phyloP scores from a whole-genome alignment of 2,113 vertebrate species.

The Procavia capensis region DNA sequence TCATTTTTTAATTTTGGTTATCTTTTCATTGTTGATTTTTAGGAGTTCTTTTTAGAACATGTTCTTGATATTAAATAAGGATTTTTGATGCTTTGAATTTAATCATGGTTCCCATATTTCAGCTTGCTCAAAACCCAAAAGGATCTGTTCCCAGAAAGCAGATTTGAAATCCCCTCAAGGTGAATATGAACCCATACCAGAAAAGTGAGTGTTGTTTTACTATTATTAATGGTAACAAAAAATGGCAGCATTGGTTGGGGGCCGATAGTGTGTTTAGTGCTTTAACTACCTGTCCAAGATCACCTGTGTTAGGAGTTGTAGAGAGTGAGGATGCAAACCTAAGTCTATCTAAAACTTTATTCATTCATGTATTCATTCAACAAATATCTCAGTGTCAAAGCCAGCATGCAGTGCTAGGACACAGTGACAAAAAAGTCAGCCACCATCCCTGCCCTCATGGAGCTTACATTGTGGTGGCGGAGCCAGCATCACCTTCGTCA shows the following conservation, averaged over 20 bases:
- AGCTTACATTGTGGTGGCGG: neutral
- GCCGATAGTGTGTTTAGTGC: neutral
- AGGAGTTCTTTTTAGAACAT: neutral
- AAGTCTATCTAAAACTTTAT: neutral
- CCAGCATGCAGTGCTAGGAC: neutral
- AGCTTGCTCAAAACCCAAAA: conserved; percentile 78
- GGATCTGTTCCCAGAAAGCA: conserved; percentile 57
- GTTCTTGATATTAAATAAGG: neutral
- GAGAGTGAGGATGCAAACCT: neutral
- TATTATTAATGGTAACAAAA: neutral
- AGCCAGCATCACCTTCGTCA: neutral
- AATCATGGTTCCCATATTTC: conserved; percentile 65
- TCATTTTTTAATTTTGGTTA: neutral
- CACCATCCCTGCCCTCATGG: neutral
- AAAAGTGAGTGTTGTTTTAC: conserved; percentile 81
- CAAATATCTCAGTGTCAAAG: neutral
- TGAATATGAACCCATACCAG: conserved; percentile 42
- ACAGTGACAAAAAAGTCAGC: neutral
- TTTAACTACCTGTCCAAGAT: neutral
- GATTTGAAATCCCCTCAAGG: conserved; percentile 51
- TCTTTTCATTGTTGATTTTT: neutral
- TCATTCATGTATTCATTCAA: neutral
- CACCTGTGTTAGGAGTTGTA: neutral
- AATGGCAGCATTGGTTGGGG: neutral
- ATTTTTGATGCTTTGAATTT: conserved; percentile 46